phyloP scores from a whole-genome alignment of 2,888 invertebrate genomes.

The Netelia virgata region DNA sequence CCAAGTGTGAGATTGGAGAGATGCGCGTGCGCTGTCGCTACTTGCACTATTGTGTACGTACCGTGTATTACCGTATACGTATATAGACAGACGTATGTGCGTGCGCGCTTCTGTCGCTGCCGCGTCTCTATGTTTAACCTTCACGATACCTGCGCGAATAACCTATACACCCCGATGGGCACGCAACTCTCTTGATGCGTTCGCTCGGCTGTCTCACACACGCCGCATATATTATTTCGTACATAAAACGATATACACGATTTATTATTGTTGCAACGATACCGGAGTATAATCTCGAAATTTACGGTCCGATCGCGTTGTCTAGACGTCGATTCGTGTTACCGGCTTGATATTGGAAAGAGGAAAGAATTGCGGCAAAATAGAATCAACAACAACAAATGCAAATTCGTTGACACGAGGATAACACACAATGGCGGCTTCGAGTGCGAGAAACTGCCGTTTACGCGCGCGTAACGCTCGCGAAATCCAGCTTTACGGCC shows the following conservation, averaged over 20 bases:
- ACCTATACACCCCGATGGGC: neutral
- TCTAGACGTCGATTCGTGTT: neutral
- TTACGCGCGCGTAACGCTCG: constrained; percentile 53
- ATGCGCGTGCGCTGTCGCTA: constrained; percentile 32
- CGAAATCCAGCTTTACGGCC: constrained; percentile 68
- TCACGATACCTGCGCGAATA: neutral
- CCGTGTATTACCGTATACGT: neutral
- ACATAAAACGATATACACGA: neutral
- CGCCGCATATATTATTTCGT: neutral
- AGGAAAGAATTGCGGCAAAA: neutral
- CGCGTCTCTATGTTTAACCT: neutral
- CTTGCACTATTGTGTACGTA: neutral
- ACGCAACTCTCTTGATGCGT: neutral
- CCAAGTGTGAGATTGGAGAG: constrained; percentile 11
- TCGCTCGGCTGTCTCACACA: neutral
- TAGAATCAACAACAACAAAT: neutral
- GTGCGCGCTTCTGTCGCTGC: neutral
- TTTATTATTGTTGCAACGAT: neutral
- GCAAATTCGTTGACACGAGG: constrained; percentile 29
- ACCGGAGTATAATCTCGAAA: constrained; percentile 39
- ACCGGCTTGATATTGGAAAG: neutral
- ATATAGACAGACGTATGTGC: neutral
- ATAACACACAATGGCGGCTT: neutral
- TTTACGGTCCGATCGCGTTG: neutral
- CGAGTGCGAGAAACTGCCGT: neutral